A percentile compares a stretch with the other conserved stretches of the same genome.
Conservation (phyloP, 2,888 invertebrate species). For the Suillia variegata region DNA sequence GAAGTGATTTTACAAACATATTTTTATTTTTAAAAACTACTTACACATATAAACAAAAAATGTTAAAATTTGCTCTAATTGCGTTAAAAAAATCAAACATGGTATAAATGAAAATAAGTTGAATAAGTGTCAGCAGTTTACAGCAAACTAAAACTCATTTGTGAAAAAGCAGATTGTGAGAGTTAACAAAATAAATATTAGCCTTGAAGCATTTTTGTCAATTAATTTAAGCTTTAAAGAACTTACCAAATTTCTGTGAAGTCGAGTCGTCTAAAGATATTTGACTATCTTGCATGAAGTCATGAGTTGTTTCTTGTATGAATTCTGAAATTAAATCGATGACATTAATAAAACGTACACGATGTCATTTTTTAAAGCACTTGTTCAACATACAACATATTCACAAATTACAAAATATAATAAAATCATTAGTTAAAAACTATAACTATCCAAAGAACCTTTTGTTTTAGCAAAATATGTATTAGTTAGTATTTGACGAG, state of each 20-base stretch:
- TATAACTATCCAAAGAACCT: conserved; percentile 38
- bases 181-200: too few relatives aligned
- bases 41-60: too few relatives aligned
- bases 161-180: too few relatives aligned
- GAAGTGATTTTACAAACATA: too few relatives aligned
- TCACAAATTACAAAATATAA: conserved; percentile 14
- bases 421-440: conserved; percentile 34
- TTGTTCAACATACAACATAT: background rate
- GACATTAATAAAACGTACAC: conserved; percentile 15
- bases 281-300: conserved; percentile 16
- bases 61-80: conserved; percentile 44
- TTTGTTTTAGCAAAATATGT: conserved; percentile 36
- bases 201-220: too few relatives aligned
- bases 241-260: conserved; percentile 35
- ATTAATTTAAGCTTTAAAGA: too few relatives aligned
- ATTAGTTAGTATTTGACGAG: conserved; percentile 16
- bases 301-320: conserved; percentile 34
- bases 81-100: conserved; percentile 32
- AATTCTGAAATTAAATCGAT: conserved; percentile 39
- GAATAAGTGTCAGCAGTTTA: too few relatives aligned
- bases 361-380: background rate
- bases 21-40: too few relatives aligned
- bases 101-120: conserved; percentile 8
- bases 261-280: too few relatives aligned
- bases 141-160: too few relatives aligned